These are phyloP conservation scores for Meta bourneti DNA, from an alignment of 2,888 invertebrate species.

Conservation along the genomic window DNA sequence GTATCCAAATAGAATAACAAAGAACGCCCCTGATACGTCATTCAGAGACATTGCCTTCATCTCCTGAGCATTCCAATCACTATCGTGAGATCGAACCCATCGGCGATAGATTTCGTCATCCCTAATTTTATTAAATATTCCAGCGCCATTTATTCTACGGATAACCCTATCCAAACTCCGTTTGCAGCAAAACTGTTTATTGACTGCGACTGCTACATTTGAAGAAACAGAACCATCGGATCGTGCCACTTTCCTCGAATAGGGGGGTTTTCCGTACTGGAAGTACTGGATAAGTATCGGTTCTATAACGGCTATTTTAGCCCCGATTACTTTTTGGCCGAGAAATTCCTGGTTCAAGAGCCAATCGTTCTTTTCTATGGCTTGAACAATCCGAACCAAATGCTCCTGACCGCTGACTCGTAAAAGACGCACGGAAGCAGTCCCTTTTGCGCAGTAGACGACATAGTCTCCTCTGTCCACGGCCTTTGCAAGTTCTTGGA, in stretches of 20 bases:
- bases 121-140: not conserved
- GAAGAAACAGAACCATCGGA: not conserved
- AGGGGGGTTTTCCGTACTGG: not conserved
- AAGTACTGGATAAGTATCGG: not conserved
- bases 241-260: not conserved
- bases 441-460: not conserved
- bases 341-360: not conserved
- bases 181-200: not conserved
- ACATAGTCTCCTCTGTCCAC: not conserved
- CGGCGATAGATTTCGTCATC: not conserved
- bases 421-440: not conserved
- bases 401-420: not conserved
- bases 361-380: not conserved
- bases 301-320: not conserved
- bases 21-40: not conserved
- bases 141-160: not conserved
- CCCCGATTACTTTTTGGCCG: not conserved
- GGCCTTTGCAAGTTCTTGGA: not conserved
- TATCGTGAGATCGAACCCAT: not conserved
- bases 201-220: not conserved
- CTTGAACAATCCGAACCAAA: not conserved
- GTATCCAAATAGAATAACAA: not conserved
- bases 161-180: not conserved
- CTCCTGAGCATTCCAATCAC: not conserved
- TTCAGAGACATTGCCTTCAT: not conserved